Conservation (phyloP, 2,797 vertebrate species). For the Mastacembelus armatus region DNA sequence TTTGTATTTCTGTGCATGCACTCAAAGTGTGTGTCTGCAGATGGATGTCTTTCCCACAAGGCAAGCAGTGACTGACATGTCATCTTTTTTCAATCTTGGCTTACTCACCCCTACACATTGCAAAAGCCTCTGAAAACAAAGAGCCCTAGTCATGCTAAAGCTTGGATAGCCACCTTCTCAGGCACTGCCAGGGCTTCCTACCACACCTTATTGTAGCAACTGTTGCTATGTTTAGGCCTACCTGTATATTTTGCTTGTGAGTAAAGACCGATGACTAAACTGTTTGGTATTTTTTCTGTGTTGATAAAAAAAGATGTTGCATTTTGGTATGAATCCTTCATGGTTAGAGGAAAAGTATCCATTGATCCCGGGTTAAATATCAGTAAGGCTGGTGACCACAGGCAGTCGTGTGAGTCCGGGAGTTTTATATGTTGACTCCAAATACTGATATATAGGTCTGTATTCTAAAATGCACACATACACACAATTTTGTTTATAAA, state of each 20-base stretch:
- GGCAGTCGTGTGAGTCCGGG: slow-evolving; percentile 16
- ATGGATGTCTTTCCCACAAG: slow-evolving; percentile 30
- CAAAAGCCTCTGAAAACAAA: slow-evolving; percentile 64
- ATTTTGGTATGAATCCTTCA: slow-evolving; percentile 16
- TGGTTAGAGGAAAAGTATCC: slow-evolving; percentile 5
- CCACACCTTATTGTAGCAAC: slow-evolving; percentile 70
- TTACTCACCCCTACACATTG: slow-evolving; percentile 28
- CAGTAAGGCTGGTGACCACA: slow-evolving; percentile 33
- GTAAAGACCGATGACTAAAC: slow-evolving; percentile 41
- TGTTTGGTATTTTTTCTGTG: slow-evolving; percentile 37
- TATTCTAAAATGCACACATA: slow-evolving; percentile 30
- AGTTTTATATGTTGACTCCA: slow-evolving; percentile 32
- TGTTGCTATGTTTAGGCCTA: slow-evolving; percentile 74
- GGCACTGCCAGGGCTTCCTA: slow-evolving; percentile 39
- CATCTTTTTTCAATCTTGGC: slow-evolving; percentile 50
- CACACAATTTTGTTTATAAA: slow-evolving; percentile 34
- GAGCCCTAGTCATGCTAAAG: slow-evolving; percentile 46
- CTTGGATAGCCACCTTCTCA: slow-evolving; percentile 38
- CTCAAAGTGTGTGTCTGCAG: background rate
- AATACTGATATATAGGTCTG: no score
- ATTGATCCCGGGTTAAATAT: slow-evolving; percentile 49
- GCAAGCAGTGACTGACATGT: slow-evolving; percentile 46
- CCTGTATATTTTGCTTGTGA: slow-evolving; percentile 58
- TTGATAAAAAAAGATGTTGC: slow-evolving; percentile 6
- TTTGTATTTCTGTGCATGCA: background rate